Evolutionary conservation across 2,113 vertebrate genomes (phyloP).

Genomic region (Indri indri): DNA sequence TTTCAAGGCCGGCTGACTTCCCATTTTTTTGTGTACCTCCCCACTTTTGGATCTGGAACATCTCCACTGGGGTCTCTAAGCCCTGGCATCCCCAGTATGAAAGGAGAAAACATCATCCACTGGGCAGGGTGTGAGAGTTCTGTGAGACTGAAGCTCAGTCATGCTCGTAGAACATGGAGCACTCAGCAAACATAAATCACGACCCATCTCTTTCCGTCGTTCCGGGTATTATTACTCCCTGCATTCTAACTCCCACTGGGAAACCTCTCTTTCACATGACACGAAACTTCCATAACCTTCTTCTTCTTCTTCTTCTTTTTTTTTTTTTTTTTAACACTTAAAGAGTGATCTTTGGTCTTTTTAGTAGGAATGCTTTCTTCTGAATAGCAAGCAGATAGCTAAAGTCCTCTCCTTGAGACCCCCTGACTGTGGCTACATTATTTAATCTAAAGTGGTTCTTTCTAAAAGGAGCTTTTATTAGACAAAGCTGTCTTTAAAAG

Average conservation of each 20-base stretch:
- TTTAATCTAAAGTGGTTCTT: neutral
- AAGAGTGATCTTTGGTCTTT: neutral
- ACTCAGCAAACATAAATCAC: rapidly evolving
- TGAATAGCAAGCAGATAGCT: neutral
- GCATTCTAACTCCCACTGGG: neutral
- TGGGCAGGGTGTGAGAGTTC: neutral
- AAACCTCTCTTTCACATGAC: neutral
- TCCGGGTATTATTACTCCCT: rapidly evolving
- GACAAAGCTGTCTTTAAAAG: neutral
- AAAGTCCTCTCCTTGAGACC: neutral
- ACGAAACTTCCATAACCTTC: too few species aligned
- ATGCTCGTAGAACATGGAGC: rapidly evolving
- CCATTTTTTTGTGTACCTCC: neutral
- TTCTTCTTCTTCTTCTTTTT: rapidly evolving
- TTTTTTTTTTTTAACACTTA: neutral
- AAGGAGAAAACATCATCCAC: neutral
- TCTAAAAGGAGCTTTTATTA: neutral
- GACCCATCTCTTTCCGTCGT: neutral
- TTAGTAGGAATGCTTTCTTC: neutral
- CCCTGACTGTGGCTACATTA: rapidly evolving
- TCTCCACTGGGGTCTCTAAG: neutral
- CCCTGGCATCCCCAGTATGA: rapidly evolving
- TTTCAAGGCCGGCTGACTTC: neutral
- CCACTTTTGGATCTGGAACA: too few species aligned
- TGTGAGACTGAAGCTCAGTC: neutral